Evolutionary conservation across 2,888 invertebrate genomes (phyloP), one percentile per base, ranked within the genome.

Genomic region (Synanthedon vespiformis): DNA sequence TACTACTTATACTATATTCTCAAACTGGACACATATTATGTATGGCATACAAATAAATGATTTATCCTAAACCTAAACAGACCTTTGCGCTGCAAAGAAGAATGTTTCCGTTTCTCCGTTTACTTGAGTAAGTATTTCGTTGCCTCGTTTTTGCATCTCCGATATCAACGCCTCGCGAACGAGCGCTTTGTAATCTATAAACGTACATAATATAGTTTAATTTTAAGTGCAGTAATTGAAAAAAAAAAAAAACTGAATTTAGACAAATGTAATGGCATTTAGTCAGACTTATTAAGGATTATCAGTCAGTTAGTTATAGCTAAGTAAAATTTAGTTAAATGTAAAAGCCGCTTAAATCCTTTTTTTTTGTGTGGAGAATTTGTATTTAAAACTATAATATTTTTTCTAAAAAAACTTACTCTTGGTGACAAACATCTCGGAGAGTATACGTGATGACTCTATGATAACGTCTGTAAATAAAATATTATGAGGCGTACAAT

Each of bases 81-180:
- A 80, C 85, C 85, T 79, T 63, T 86, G 85, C 40, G 85, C 84
- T n/a, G 82, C 73, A 61, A 77, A 82, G 64, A 84, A 84, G 59
- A 57, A 70, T 1, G 77, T 74, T 63, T 86, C 86, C 3, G 71
- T 58, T 0, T 59, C 67, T 3, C 72, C 76, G 52, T 77, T 65
- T 1, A 72, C 62, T 54, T 80, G 78, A 2, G 75, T 63, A 0
- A 85, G 61, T 44, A 77, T 73, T 59, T 84, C 80, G 40, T 82
- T 80, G 6, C 80, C 75, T 14, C 70, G 72, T 51, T 71, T 79
- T 55, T 85, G 86, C 83, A 85, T 83, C 63, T 76, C 85, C 2
- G 80, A 68, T 62, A 85, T 78, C 0, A 84, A 64, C 2, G 63
- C 73, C 3, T 76, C 74, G 1, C 67, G 68, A 1, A 73, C 83